These are phyloP conservation scores for Pagrus major DNA, from an alignment of 2,113 vertebrate species.

Conservation along the genomic window DNA sequence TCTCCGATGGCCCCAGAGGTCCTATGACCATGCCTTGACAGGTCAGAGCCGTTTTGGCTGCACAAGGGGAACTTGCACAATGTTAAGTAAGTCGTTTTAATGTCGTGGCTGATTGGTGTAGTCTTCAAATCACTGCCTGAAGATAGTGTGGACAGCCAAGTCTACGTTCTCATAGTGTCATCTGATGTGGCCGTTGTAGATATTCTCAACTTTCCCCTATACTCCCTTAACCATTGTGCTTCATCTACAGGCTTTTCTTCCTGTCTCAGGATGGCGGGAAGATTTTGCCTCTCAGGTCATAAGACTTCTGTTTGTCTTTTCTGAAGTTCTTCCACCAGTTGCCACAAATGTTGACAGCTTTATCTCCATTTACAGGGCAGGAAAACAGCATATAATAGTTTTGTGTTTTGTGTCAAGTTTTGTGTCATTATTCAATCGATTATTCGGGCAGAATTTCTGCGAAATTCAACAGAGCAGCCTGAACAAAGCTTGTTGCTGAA, in stretches of 20 bases:
- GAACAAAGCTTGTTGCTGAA: background rate
- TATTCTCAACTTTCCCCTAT: background rate
- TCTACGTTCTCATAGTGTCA: constrained; percentile 7
- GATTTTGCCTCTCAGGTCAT: background rate
- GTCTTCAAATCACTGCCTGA: constrained; percentile 22
- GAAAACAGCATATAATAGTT: background rate
- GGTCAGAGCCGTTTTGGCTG: no score
- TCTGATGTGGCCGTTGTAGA: constrained; percentile 8
- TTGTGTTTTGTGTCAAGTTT: no score
- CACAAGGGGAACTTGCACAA: no score
- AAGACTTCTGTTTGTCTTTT: background rate
- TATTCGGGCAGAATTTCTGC: background rate
- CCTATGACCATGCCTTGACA: no score
- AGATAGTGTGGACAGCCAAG: constrained; percentile 22
- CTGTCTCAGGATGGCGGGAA: constrained; percentile 15
- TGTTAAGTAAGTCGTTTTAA: no score
- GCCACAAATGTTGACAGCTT: background rate
- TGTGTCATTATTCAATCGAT: background rate
- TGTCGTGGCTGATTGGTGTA: no score
- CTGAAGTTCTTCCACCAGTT: background rate
- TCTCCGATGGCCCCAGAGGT: no score
- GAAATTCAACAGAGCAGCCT: background rate
- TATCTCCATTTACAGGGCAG: background rate
- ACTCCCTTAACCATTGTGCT: background rate
- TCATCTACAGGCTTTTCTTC: background rate